Conservation (phyloP, 2,113 vertebrate genomes). For the Chloropsis cyanopogon region DNA sequence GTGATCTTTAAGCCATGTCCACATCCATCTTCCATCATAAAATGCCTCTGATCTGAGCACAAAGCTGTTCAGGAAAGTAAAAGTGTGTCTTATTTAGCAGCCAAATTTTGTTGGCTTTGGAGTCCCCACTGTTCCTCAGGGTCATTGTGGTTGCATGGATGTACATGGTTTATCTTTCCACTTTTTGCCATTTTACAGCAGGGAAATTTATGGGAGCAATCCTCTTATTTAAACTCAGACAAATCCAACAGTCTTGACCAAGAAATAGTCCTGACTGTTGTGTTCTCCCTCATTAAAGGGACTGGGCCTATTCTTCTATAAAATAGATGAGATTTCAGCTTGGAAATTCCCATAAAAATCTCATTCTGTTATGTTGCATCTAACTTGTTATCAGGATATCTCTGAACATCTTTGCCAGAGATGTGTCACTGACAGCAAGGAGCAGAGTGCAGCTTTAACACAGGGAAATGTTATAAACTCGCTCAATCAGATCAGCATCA, state of each 20-base stretch:
- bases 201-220: background rate
- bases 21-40: background rate
- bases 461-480: background rate
- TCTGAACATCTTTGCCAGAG: background rate
- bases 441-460: background rate
- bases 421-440: background rate
- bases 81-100: background rate
- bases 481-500: background rate
- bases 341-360: background rate
- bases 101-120: background rate
- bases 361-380: background rate
- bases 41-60: background rate
- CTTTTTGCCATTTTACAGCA: background rate
- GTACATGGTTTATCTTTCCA: background rate
- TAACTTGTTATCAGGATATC: background rate
- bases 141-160: background rate
- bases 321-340: background rate
- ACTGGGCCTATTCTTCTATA: background rate
- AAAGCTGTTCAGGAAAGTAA: background rate
- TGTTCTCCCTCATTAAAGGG: background rate
- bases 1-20: background rate
- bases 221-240: background rate
- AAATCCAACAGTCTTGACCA: background rate
- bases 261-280: background rate
- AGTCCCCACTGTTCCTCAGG: background rate